Base-by-base conservation (phyloP, 2,797 vertebrate species). In the Brachymystax lenok region DNA sequence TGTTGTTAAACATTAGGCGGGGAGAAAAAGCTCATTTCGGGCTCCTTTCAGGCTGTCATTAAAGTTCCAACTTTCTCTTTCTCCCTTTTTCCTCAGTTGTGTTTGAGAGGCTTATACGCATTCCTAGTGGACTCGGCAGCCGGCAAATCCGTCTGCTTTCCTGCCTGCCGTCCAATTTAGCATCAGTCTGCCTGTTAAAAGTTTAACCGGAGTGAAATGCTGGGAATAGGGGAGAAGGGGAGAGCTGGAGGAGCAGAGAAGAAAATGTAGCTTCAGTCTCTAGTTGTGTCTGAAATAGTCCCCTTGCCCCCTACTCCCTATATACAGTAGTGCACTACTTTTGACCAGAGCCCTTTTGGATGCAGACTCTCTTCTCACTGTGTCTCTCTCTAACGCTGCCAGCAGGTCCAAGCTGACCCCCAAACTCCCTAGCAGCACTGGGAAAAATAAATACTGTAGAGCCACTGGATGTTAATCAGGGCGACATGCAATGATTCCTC, bases 141-240 rank as follows among this genome's bases (percentile, higher is more conserved):
- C 79, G 81, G 74, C 78, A 86, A 90, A 88, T 89, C 83, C 71
- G 75, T 74, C 84, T 35, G 54, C 78, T 84, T 88, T 91, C 85
- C 52, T 54, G 52, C 52, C 85, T 79, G 78, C 82, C 33, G 77
- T 78, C 82, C 74, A 83, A 88, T 86, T 88, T 86, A 82, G 85
- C 81, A 79, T 13, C 64, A 14, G 84, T 54, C 77, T 78, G 81
- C 56, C 73, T 77, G 67, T 80, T 85, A 69, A 86, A 88, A 85
- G 81, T 89, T 89, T 76, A 88, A 90, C 86, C 80, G 82, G 74
- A 84, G 33, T 67, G 77, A 78, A 85, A 88, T 74, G 59, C 56
- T 46, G 52, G 67, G 75, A 74, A 54, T 2, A 1, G 54, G 73
- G 78, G 51, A 46, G 67, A 69, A 69, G 69, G 68, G 61, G 46